Evolutionary conservation across 2,797 vertebrate genomes (phyloP).

Genomic region (Sebastes matsubarae): DNA sequence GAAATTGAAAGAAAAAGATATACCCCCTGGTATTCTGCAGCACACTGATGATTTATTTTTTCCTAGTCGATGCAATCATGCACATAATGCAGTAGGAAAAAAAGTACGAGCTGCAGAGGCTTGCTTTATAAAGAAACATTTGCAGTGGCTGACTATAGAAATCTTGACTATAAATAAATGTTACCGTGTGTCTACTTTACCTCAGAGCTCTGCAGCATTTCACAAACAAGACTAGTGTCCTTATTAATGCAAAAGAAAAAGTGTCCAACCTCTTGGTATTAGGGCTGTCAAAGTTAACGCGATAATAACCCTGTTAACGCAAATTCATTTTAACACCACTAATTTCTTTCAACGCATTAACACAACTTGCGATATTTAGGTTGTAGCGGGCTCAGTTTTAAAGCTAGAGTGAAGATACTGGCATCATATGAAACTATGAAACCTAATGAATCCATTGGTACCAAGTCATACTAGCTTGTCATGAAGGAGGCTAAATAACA

Average conservation of each 20-base stretch:
- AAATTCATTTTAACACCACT: too few species aligned
- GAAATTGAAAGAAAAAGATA: constrained; percentile 43
- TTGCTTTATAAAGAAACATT: constrained; percentile 4
- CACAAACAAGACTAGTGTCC: not conserved
- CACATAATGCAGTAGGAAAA: constrained; percentile 7
- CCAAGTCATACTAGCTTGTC: too few species aligned
- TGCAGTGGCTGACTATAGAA: not conserved
- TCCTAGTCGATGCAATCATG: not conserved
- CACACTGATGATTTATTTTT: constrained; percentile 4
- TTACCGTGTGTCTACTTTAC: not conserved
- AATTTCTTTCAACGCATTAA: too few species aligned
- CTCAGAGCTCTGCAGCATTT: constrained; percentile 1
- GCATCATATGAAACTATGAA: too few species aligned
- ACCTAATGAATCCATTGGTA: too few species aligned
- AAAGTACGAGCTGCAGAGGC: not conserved
- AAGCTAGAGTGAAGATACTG: too few species aligned
- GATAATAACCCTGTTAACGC: too few species aligned
- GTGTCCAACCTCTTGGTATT: not conserved
- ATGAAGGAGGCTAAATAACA: accelerated
- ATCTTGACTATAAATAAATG: not conserved
- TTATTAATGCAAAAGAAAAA: not conserved
- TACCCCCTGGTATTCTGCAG: constrained; percentile 15
- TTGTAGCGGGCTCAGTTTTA: too few species aligned
- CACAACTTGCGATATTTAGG: too few species aligned
- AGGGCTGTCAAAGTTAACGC: too few species aligned